phyloP scores from a whole-genome alignment of 64 coral and sea anemone genomes.

The Astreopora myriophthalma region DNA sequence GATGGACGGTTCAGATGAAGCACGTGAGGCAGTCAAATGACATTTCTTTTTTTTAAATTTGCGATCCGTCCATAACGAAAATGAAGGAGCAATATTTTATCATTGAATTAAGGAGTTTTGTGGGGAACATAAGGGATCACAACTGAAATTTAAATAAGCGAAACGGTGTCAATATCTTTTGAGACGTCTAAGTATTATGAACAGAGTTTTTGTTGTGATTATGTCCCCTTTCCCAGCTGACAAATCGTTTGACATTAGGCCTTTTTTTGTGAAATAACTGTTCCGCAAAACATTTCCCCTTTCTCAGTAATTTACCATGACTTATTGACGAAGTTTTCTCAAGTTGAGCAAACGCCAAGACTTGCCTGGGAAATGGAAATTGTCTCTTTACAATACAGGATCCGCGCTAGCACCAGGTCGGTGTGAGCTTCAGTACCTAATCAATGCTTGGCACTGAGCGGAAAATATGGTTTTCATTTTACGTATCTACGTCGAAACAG shows the following conservation, averaged over 20 bases:
- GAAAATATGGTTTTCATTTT: too few relatives aligned
- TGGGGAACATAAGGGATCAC: neutral
- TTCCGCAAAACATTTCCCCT: neutral
- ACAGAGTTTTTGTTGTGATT: neutral
- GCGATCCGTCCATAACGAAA: neutral
- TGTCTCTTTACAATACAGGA: neutral
- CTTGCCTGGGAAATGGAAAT: conserved; percentile 10
- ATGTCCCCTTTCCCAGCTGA: neutral
- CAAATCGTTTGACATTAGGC: neutral
- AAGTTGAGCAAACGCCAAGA: conserved; percentile 22
- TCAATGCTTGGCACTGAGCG: neutral
- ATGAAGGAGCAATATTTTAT: neutral
- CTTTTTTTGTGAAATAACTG: neutral
- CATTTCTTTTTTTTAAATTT: neutral
- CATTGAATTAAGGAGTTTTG: neutral
- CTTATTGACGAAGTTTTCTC: conserved; percentile 32
- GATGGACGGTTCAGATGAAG: neutral
- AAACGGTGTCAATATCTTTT: neutral
- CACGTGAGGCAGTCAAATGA: neutral
- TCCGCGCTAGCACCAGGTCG: neutral
- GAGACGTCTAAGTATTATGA: neutral
- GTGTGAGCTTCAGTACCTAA: neutral
- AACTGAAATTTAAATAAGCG: neutral
- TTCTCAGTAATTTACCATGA: neutral
- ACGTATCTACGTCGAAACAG: too few relatives aligned